These are phyloP conservation scores for Engraulis encrasicolus DNA, from an alignment of 2,113 vertebrate genomes.

Conservation along the genomic window DNA sequence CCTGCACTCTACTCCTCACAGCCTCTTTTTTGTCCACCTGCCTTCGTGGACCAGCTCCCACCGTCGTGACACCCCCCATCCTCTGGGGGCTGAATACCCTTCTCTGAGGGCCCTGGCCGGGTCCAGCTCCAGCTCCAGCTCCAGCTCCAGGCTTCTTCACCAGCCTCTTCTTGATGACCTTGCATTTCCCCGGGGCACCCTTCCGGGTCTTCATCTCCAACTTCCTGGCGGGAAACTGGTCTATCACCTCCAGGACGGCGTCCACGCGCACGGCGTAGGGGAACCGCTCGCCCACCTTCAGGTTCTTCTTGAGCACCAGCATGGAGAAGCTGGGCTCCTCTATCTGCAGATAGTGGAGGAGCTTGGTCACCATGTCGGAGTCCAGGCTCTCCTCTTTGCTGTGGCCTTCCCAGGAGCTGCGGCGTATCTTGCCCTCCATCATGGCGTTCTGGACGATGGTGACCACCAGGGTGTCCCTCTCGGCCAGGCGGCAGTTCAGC, in stretches of 20 bases:
- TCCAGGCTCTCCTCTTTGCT: conserved; percentile 69
- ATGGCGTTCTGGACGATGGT: conserved; percentile 79
- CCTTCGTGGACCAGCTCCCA: conserved; percentile 44
- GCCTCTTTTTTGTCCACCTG: conserved; percentile 65
- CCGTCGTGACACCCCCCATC: conserved; percentile 54
- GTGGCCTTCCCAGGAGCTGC: conserved; percentile 66
- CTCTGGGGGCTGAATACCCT: conserved; percentile 57
- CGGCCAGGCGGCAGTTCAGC: conserved; percentile 76
- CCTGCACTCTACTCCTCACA: conserved; percentile 70
- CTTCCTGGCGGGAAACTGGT: conserved; percentile 76
- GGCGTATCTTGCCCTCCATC: conserved; percentile 77
- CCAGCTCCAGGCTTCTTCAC: no score
- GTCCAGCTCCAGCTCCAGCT: no score
- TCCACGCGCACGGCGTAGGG: conserved; percentile 79
- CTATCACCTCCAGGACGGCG: conserved; percentile 76
- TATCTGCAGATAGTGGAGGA: conserved; percentile 74
- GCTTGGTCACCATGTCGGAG: conserved; percentile 70
- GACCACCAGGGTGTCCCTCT: conserved; percentile 76
- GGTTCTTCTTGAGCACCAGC: conserved; percentile 79
- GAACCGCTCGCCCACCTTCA: conserved; percentile 72
- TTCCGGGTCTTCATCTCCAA: conserved; percentile 77
- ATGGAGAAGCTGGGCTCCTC: conserved; percentile 74
- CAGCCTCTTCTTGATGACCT: conserved; percentile 67
- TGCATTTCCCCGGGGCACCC: conserved; percentile 67
- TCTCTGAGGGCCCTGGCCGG: conserved; percentile 58